These are phyloP conservation scores for Acrocephalus arundinaceus DNA, from an alignment of 2,113 vertebrate genomes.

Conservation along the genomic window DNA sequence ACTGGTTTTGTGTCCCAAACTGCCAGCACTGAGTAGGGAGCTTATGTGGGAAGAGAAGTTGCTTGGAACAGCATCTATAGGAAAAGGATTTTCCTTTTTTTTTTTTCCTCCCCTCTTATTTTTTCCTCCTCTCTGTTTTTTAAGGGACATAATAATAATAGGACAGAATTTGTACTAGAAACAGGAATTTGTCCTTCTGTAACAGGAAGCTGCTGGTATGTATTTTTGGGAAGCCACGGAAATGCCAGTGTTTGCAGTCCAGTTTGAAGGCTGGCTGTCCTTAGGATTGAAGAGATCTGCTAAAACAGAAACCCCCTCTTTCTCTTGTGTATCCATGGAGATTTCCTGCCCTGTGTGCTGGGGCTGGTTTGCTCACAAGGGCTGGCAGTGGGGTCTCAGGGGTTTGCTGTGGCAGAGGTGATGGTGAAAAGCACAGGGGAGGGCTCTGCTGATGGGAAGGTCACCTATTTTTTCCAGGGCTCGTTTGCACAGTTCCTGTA, in stretches of 20 bases:
- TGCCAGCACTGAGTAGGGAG: background rate
- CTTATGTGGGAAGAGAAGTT: background rate
- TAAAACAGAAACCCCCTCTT: background rate
- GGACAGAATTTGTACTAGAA: constrained; percentile 20
- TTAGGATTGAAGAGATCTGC: background rate
- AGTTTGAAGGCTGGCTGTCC: background rate
- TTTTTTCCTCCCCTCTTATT: fast-evolving
- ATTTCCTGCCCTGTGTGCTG: background rate
- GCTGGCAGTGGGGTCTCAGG: background rate
- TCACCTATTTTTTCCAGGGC: background rate
- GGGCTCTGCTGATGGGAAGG: background rate
- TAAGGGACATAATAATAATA: constrained; percentile 13
- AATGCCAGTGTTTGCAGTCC: background rate
- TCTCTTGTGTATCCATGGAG: fast-evolving
- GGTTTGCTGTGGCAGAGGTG: background rate
- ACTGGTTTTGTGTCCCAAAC: background rate
- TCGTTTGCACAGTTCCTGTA: background rate
- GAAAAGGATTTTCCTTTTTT: background rate
- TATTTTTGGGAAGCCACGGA: constrained; percentile 56
- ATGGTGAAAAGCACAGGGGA: background rate
- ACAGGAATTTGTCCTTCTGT: constrained; percentile 42
- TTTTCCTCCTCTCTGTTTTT: background rate
- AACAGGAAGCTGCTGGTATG: constrained; percentile 44
- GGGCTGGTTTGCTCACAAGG: background rate
- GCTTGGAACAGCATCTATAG: background rate